Base-by-base conservation (phyloP, 2,113 vertebrate genomes). In the Naja naja region DNA sequence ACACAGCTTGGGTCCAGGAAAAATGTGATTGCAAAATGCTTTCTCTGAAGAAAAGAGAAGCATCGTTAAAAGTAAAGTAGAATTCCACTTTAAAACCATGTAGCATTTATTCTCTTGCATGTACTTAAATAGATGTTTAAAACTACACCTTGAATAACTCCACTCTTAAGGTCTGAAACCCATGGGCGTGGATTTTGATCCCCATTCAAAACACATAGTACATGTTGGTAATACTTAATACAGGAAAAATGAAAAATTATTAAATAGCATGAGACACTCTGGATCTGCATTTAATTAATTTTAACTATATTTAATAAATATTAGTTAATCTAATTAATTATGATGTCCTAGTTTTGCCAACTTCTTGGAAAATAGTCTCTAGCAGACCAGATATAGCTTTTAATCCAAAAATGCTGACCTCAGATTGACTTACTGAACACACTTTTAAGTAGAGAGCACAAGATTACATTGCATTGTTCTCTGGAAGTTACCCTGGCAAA, bases 21-120 rank as follows among this genome's bases (percentile, higher is more conserved):
- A 92, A 90, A 27, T 95, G 94, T 97, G 96, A 96, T 89, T 94
- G 95, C 93, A 96, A 91, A 95, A 93, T 39, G 96, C 91, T 93
- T 95, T 95, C 95, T 58, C 91, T 92, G 91, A 96, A 95, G 96
- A 94, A 95, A 96, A 96, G 94, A 96, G 94, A 93, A 94, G 60
- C 91, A 94, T 95, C 92, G 89, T 94, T 97, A 96, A 94, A 96
- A 95, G 93, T 58, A 60, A 94, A 96, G 91, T 89, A 91, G 86
- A 94, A 89, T 93, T 87, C 96, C 88, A 86, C 96, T 92, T 90
- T 96, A 96, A 95, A 93, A 93, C 92, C 49, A 93, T 92, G 92
- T 94, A 89, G 93, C 90, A 95, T 89, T 22, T 34, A 43, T 94
- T 96, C 94, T 30, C 94, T 96, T 95, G 96, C 96, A 97, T 92